phyloP scores from a whole-genome alignment of 2,797 vertebrate species.

The Chelonia mydas region DNA sequence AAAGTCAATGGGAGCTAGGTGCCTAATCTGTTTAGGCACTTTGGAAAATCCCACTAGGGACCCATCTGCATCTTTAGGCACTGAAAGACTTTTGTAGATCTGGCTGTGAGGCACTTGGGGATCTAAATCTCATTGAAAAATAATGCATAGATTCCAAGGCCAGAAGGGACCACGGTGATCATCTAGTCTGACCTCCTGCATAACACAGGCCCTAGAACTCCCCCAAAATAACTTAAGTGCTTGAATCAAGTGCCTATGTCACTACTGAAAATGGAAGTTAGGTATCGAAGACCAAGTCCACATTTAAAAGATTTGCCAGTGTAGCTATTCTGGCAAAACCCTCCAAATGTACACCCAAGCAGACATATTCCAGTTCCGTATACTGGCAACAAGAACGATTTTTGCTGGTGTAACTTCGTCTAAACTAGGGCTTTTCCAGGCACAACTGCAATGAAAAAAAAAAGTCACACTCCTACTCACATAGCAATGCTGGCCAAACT shows the following conservation, averaged over 20 bases:
- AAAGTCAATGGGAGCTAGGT: neutral
- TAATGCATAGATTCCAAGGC: neutral
- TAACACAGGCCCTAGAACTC: neutral
- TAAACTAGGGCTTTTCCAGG: neutral
- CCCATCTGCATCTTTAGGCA: neutral
- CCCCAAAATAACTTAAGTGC: neutral
- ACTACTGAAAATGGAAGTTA: neutral
- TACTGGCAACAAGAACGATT: neutral
- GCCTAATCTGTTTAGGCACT: neutral
- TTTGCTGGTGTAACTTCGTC: neutral
- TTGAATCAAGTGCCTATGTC: too few relatives aligned
- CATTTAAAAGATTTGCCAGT: neutral
- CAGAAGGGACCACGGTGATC: neutral
- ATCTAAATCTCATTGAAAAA: neutral
- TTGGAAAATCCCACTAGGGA: neutral
- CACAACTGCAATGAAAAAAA: neutral
- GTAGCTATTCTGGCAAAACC: neutral
- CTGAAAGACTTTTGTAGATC: neutral
- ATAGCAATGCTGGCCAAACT: neutral
- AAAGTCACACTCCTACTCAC: neutral
- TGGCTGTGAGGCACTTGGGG: neutral
- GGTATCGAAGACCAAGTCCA: neutral
- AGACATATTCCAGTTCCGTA: neutral
- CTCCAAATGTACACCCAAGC: neutral
- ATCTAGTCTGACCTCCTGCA: neutral